Base-by-base conservation (phyloP, 2,797 vertebrate genomes). In the Sebastes vulpes region DNA sequence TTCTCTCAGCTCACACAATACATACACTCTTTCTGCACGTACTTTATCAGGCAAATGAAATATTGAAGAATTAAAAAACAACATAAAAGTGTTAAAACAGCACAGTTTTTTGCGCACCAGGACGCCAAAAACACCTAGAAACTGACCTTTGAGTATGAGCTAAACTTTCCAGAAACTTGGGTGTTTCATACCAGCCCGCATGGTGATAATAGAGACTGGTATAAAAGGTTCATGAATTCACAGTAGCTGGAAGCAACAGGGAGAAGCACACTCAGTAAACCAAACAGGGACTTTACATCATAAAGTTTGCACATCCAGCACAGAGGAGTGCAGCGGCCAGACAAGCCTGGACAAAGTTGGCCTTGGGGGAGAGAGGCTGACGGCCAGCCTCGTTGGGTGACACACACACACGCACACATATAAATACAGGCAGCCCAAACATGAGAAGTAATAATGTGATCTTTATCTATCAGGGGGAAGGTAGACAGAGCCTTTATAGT, bases 341-440 rank as follows among this genome's bases (percentile, higher is more conserved):
- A 85, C 91, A 91, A 81, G 93, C 82, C 87, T 60, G 82, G 81
- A 84, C 90, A 79, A 76, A 84, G 70, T 14, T 56, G 89, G 88
- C 90, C 91, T 87, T 75, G 54, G 56, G 87, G 80, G 29, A 82
- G 68, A 88, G 69, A 29, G 64, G 72, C 79, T 71, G 61, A 72
- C 9, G 87, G 78, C 80, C 80, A 91, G 72, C 65, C 79, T 75
- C 84, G 53, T 82, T 79, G 16, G 16, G 60, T 79, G 60, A 83
- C 23, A 81, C 46, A 35, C 46, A 35, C 54, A 65, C 9, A 53
- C 50, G 67, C 61, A 70, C 66, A 80, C 38, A 61, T 9, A 63
- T 42, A 25, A 63, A 42, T 63, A 18, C 60, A 28, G 21, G 54
- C 72, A 81, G 42, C 50, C 63, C 35, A 79, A 81, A 87, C 81